phyloP scores from a whole-genome alignment of 2,888 invertebrate genomes.

The Dasysyrphus albostriatus region DNA sequence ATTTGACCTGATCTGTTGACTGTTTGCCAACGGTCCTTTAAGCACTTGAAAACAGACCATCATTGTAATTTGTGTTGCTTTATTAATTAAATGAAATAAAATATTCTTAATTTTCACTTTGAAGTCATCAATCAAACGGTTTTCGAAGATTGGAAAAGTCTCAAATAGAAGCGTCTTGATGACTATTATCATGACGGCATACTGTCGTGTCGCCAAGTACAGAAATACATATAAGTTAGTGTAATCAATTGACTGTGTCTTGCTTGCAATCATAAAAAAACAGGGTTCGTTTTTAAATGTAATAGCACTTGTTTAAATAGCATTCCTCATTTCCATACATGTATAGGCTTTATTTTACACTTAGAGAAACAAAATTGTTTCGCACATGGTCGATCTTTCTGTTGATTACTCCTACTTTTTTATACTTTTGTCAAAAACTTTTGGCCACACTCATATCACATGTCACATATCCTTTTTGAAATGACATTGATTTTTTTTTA shows the following conservation, averaged over 20 bases:
- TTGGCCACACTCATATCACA: too few species aligned
- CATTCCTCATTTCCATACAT: conserved; percentile 55
- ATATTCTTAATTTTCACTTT: conserved; percentile 19
- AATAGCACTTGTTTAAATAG: conserved; percentile 54
- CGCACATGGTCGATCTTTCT: too few species aligned
- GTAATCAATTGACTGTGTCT: conserved; percentile 64
- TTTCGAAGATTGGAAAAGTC: conserved; percentile 60
- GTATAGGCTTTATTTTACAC: conserved; percentile 1
- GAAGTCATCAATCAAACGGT: conserved; percentile 60
- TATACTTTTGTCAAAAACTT: too few species aligned
- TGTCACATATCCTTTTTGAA: too few species aligned
- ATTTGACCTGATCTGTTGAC: too few species aligned
- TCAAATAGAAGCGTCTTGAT: conserved; percentile 48
- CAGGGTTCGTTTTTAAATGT: conserved; percentile 52
- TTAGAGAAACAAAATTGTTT: background rate
- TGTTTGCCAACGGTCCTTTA: background rate
- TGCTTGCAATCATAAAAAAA: conserved; percentile 47
- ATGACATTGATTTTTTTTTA: too few species aligned
- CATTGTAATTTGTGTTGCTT: background rate
- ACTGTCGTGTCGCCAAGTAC: conserved; percentile 64
- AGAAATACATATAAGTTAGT: conserved; percentile 29
- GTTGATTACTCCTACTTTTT: too few species aligned
- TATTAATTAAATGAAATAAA: background rate
- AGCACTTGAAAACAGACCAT: background rate
- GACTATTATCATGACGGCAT: conserved; percentile 59